Percentiles rank a stretch among this genome's conserved stretches.
Evolutionary conservation across 2,888 invertebrate genomes (phyloP).

Genomic region (Temnothorax rugatulus): DNA sequence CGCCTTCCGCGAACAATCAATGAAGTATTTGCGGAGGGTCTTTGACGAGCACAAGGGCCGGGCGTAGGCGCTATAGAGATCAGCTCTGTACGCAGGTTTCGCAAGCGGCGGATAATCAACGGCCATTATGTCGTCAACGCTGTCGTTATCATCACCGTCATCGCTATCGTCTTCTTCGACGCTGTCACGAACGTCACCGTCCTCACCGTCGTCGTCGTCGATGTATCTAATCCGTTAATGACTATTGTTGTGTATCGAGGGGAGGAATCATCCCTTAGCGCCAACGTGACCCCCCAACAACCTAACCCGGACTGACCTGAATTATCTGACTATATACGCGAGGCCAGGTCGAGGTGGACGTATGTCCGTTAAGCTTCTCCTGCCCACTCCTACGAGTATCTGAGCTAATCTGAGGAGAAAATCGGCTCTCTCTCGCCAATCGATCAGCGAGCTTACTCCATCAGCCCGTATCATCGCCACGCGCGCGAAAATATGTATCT

Average conservation of each 20-base stretch:
- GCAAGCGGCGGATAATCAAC: slow-evolving; percentile 42
- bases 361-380: slow-evolving; percentile 81
- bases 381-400: slow-evolving; percentile 72
- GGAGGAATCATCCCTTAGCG: slow-evolving; percentile 78
- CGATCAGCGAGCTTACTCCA: slow-evolving; percentile 67
- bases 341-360: slow-evolving; percentile 73
- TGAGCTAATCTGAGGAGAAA: slow-evolving; percentile 60
- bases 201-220: slow-evolving; percentile 49
- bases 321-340: slow-evolving; percentile 77
- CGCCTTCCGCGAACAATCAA: slow-evolving; percentile 18
- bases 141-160: slow-evolving; percentile 51
- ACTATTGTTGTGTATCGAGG: slow-evolving; percentile 83
- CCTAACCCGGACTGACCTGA: slow-evolving; percentile 80
- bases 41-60: not conserved
- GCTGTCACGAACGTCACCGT: slow-evolving; percentile 58
- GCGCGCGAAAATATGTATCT: slow-evolving; percentile 19
- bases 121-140: slow-evolving; percentile 42
- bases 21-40: not conserved
- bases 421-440: slow-evolving; percentile 74
- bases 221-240: slow-evolving; percentile 82
- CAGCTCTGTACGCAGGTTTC: slow-evolving; percentile 11
- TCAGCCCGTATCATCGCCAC: slow-evolving; percentile 18
- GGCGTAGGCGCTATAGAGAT: not conserved
- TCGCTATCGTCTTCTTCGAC: slow-evolving; percentile 66
- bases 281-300: slow-evolving; percentile 73